Evolutionary conservation across 2,113 vertebrate species (phyloP).

Genomic region (Campylomormyrus numenius): DNA sequence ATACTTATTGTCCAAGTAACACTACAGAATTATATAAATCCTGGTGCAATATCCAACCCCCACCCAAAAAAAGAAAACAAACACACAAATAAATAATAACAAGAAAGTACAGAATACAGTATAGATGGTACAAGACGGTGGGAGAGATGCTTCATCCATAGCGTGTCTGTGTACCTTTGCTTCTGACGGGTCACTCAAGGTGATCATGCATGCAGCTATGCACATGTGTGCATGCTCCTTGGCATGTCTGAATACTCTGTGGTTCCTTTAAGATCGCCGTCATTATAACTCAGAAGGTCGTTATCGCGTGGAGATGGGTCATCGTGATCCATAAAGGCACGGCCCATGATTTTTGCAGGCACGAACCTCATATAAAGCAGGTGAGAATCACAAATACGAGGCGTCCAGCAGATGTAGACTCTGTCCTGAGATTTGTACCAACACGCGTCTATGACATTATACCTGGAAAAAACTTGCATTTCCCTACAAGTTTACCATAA

Average conservation of each 20-base stretch:
- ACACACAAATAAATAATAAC: background rate
- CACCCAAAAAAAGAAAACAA: background rate
- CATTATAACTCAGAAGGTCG: background rate
- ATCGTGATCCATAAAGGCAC: background rate
- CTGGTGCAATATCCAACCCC: background rate
- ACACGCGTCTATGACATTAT: background rate
- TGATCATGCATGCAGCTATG: background rate
- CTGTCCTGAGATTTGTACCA: background rate
- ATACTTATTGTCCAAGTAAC: background rate
- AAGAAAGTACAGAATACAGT: background rate
- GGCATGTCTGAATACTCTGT: background rate
- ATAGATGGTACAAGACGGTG: background rate
- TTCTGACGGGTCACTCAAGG: background rate
- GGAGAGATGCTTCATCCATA: background rate
- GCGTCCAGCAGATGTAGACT: background rate
- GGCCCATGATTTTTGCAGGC: background rate
- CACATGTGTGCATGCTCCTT: background rate
- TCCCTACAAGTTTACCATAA: constrained; percentile 8
- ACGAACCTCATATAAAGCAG: background rate
- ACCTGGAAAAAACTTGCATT: constrained; percentile 5
- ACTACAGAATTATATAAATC: background rate
- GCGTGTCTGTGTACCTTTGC: background rate
- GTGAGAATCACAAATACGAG: background rate
- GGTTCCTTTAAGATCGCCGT: background rate
- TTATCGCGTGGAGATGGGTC: background rate